Conservation (phyloP, 2,888 invertebrate genomes). For the Drosophila algonquin region DNA sequence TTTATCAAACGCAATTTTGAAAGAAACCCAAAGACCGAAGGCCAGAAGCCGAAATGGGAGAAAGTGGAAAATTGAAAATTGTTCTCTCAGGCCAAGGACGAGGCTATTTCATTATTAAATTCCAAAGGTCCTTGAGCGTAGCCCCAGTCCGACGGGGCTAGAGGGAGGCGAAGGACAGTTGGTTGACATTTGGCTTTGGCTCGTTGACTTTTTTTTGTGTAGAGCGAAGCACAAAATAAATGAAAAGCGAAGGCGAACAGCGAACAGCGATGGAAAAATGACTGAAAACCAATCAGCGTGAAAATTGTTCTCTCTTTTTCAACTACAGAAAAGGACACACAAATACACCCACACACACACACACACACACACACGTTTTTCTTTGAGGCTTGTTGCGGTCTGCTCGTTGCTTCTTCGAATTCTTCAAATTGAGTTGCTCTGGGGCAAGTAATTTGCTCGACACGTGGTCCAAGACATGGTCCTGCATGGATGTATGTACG, state of each 20-base stretch:
- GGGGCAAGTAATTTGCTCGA: constrained; percentile 12
- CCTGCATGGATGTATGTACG: no score
- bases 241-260: constrained; percentile 30
- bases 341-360: neutral
- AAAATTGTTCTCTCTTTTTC: constrained; percentile 65
- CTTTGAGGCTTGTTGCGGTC: constrained; percentile 38
- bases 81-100: constrained; percentile 53
- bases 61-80: constrained; percentile 70
- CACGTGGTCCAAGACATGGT: no score
- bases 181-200: constrained; percentile 69
- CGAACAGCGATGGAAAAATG: constrained; percentile 56
- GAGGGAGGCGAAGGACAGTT: neutral
- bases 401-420: constrained; percentile 24
- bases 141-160: neutral
- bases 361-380: constrained; percentile 29
- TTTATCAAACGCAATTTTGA: constrained; percentile 65
- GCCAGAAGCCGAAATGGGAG: constrained; percentile 42
- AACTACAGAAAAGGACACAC: constrained; percentile 32
- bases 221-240: constrained; percentile 34
- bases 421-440: constrained; percentile 60
- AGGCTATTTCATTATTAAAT: constrained; percentile 79
- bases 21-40: constrained; percentile 37
- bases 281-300: constrained; percentile 77
- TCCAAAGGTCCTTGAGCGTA: constrained; percentile 58
- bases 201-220: constrained; percentile 64